These are phyloP conservation scores for Bombus sibiricus DNA, from an alignment of 1,140 invertebrate species.

Conservation along the genomic window DNA sequence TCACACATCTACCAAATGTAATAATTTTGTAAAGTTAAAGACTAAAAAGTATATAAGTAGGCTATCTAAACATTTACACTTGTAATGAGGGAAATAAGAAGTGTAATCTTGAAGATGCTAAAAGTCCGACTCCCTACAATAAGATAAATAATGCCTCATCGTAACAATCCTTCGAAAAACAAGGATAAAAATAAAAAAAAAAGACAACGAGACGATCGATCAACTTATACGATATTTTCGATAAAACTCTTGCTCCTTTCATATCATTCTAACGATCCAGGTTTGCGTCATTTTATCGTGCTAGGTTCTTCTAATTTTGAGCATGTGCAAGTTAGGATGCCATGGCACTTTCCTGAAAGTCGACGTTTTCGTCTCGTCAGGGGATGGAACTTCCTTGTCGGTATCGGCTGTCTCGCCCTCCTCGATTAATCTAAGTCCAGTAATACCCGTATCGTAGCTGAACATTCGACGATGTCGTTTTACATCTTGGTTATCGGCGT, in stretches of 20 bases:
- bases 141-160: constrained; percentile 2
- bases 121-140: background rate
- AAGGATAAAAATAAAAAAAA: background rate
- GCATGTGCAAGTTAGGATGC: constrained; percentile 82
- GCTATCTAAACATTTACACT: background rate
- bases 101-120: background rate
- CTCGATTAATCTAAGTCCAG: constrained; percentile 26
- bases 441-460: constrained; percentile 63
- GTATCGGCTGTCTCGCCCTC: constrained; percentile 50
- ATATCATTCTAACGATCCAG: background rate
- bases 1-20: background rate
- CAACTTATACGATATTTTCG: background rate
- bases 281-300: background rate
- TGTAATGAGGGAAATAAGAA: background rate
- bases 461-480: constrained; percentile 67
- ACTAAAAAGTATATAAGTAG: background rate
- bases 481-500: constrained; percentile 4
- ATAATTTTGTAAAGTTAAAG: background rate
- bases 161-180: background rate
- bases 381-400: constrained; percentile 50
- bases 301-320: constrained; percentile 78
- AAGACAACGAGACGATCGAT: background rate
- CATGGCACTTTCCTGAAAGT: constrained; percentile 83
- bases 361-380: constrained; percentile 66
- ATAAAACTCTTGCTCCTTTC: background rate